phyloP scores from a whole-genome alignment of 2,113 vertebrate genomes.

The Leucopternis melanops region DNA sequence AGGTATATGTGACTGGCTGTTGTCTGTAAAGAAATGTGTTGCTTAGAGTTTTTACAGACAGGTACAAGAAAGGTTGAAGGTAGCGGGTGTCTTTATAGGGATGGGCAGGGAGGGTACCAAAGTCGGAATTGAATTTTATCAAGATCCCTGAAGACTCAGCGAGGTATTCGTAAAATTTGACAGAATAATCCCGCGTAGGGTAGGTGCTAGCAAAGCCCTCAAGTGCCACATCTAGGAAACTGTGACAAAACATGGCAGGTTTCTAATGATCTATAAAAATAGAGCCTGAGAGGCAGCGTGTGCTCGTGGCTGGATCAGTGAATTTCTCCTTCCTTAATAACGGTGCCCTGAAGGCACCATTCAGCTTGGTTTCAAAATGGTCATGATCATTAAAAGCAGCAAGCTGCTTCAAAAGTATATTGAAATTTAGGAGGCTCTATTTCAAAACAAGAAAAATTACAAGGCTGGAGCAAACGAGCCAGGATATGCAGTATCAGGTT shows the following conservation, averaged over 20 bases:
- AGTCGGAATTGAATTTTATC: background rate
- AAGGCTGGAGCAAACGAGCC: background rate
- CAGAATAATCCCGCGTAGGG: background rate
- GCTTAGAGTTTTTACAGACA: background rate
- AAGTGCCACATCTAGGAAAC: background rate
- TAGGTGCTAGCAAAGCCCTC: background rate
- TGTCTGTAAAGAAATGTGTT: background rate
- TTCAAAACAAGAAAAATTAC: background rate
- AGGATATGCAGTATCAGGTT: background rate
- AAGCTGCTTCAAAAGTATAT: background rate
- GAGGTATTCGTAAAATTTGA: background rate
- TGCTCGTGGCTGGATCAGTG: background rate
- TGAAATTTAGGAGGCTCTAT: background rate
- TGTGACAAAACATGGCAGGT: background rate
- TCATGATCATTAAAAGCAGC: background rate
- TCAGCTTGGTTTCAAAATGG: background rate
- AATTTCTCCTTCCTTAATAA: background rate
- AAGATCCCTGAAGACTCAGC: background rate
- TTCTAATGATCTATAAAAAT: background rate
- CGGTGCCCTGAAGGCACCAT: background rate
- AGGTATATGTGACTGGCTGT: background rate
- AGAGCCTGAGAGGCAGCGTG: background rate
- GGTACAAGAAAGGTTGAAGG: background rate
- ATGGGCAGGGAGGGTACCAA: fast-evolving
- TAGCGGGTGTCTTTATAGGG: background rate